Evolutionary conservation across 92 coral and sea anemone genomes (phyloP).

Genomic region (Zoanthus gigantus): DNA sequence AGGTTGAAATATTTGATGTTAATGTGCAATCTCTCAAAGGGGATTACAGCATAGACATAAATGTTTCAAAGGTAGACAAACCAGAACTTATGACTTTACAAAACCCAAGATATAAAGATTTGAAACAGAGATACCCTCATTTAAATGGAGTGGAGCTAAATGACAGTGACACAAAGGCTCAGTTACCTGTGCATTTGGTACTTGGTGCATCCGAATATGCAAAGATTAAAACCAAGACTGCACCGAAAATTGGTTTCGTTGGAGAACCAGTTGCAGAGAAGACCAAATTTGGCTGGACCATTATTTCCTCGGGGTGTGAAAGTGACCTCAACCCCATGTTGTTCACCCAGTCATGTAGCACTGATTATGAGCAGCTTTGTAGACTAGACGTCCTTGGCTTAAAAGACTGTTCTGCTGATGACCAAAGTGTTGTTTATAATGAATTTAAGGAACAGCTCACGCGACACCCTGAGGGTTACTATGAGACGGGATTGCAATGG

Average conservation of each 20-base stretch:
- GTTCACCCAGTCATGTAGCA: constrained; percentile 18
- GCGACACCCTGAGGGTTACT: too few species aligned
- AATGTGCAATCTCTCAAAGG: constrained; percentile 45
- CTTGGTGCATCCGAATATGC: constrained; percentile 37
- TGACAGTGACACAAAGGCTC: constrained; percentile 57
- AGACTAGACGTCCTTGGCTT: constrained; percentile 63
- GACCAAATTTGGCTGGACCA: constrained; percentile 26
- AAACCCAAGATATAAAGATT: constrained; percentile 53
- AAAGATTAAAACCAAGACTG: neutral
- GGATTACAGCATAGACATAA: constrained; percentile 29
- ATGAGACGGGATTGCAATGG: too few species aligned
- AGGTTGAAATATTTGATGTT: neutral
- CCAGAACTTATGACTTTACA: neutral
- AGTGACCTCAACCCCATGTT: too few species aligned
- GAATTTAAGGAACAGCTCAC: too few species aligned
- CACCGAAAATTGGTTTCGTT: neutral
- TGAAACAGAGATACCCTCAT: constrained; percentile 45
- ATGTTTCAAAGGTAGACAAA: constrained; percentile 57
- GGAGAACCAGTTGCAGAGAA: neutral
- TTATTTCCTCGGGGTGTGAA: too few species aligned
- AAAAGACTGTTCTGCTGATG: constrained; percentile 39
- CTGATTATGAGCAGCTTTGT: constrained; percentile 56
- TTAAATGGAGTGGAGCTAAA: constrained; percentile 47
- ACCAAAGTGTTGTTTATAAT: constrained; percentile 12
- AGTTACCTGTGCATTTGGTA: constrained; percentile 58